Evolutionary conservation across 2,888 invertebrate species (phyloP).

Genomic region (Odontocerum albicorne): DNA sequence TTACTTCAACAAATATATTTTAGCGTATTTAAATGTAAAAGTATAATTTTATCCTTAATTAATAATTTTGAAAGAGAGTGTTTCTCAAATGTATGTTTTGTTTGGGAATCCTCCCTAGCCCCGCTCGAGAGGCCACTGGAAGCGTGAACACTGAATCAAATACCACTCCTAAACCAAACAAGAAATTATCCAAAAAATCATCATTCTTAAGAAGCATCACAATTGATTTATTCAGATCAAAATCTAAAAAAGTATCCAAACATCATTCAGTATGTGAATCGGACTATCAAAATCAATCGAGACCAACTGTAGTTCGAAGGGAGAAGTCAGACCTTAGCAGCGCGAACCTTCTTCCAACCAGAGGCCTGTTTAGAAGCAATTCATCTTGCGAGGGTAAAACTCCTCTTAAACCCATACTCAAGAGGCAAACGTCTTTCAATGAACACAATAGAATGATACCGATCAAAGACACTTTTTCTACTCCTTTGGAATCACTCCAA

Average conservation of each 20-base stretch:
- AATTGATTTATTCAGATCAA: slow-evolving; percentile 57
- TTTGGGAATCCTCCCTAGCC: slow-evolving; percentile 31
- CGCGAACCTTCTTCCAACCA: slow-evolving; percentile 51
- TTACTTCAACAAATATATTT: too few species aligned
- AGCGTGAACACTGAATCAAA: slow-evolving; percentile 57
- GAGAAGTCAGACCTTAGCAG: slow-evolving; percentile 55
- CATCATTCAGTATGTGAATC: slow-evolving; percentile 55
- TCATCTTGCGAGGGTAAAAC: slow-evolving; percentile 55
- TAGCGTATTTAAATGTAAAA: too few species aligned
- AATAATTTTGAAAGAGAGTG: slow-evolving; percentile 10
- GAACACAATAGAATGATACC: slow-evolving; percentile 42
- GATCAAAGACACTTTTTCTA: background rate
- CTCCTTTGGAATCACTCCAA: slow-evolving; percentile 6
- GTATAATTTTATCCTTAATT: background rate
- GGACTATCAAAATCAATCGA: slow-evolving; percentile 51
- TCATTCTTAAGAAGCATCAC: slow-evolving; percentile 59
- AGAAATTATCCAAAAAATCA: slow-evolving; percentile 60
- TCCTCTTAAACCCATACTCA: slow-evolving; percentile 45
- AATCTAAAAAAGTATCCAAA: slow-evolving; percentile 56
- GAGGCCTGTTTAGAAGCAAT: slow-evolving; percentile 56
- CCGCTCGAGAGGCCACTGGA: slow-evolving; percentile 48
- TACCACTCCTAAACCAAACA: slow-evolving; percentile 59
- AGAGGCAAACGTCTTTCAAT: slow-evolving; percentile 56
- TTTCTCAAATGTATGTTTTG: slow-evolving; percentile 26
- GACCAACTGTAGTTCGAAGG: slow-evolving; percentile 48